Percentiles rank a stretch among this genome's conserved stretches.
Conservation (phyloP, 2,797 vertebrate species). For the Falco concolor region DNA sequence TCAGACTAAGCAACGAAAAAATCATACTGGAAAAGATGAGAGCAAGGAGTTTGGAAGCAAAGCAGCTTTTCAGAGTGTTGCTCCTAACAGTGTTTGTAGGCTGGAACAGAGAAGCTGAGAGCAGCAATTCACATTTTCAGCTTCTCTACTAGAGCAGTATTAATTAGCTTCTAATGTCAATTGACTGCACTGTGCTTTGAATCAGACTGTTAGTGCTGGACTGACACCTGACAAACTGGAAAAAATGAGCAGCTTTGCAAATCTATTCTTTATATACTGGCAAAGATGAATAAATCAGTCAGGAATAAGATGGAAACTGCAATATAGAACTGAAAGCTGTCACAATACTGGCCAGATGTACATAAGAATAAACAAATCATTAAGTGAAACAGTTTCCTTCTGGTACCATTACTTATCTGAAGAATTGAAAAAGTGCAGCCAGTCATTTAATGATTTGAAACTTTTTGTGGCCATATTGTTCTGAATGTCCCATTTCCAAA, state of each 20-base stretch:
- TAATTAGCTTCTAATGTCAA: conserved; percentile 1
- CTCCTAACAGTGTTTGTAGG: neutral
- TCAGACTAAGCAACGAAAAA: neutral
- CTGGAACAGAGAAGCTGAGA: neutral
- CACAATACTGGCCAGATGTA: conserved; percentile 60
- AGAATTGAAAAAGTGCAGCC: neutral
- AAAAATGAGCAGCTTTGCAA: conserved; percentile 51
- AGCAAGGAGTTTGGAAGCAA: neutral
- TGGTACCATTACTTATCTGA: conserved; percentile 1
- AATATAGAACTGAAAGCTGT: conserved; percentile 48
- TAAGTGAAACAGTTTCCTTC: conserved; percentile 46
- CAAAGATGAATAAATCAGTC: conserved; percentile 46
- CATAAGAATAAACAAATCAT: conserved; percentile 54
- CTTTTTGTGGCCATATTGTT: neutral
- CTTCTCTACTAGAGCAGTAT: neutral
- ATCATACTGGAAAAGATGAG: neutral
- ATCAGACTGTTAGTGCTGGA: conserved; percentile 24
- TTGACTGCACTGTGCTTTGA: neutral
- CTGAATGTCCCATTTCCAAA: neutral
- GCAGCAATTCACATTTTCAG: neutral
- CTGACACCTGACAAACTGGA: conserved; percentile 41
- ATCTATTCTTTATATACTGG: conserved; percentile 12
- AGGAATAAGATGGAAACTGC: conserved; percentile 33
- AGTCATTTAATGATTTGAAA: neutral
- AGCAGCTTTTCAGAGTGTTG: neutral